Conservation (phyloP, 2,888 invertebrate species). For the Yponomeuta malinellus region DNA sequence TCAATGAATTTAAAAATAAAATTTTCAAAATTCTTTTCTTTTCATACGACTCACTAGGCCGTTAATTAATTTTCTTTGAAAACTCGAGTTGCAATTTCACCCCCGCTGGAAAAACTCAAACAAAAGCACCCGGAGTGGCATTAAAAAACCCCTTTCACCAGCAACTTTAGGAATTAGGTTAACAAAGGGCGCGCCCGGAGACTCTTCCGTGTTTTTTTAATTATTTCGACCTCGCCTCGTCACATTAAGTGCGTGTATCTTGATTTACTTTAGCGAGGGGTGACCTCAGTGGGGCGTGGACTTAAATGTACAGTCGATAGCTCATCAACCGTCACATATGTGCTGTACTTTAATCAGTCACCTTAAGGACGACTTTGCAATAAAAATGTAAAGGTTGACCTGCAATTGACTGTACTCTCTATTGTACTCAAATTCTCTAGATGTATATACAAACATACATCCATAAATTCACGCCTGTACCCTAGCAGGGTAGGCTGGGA, state of each 20-base stretch:
- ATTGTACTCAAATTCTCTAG: not conserved
- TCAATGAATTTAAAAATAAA: too few species aligned
- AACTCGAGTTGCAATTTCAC: not conserved
- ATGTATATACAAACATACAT: not conserved
- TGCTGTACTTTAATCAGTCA: too few species aligned
- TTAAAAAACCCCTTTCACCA: not conserved
- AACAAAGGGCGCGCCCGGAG: constrained; percentile 4
- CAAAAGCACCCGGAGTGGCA: not conserved
- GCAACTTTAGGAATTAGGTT: not conserved
- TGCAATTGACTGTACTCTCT: too few species aligned
- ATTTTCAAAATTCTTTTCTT: too few species aligned
- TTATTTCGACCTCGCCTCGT: constrained; percentile 6
- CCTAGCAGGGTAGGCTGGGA: too few species aligned
- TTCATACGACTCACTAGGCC: not conserved
- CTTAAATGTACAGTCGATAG: too few species aligned
- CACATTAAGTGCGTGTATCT: constrained; percentile 8
- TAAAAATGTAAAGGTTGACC: too few species aligned
- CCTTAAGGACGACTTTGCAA: too few species aligned
- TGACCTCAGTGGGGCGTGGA: not conserved
- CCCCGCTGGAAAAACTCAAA: not conserved
- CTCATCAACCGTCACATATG: too few species aligned
- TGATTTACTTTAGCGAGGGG: not conserved
- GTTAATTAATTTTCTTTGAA: not conserved
- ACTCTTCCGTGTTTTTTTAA: constrained; percentile 2
- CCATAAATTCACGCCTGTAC: not conserved